Conservation (phyloP, 2,888 invertebrate species). For the Troides aeacus region DNA sequence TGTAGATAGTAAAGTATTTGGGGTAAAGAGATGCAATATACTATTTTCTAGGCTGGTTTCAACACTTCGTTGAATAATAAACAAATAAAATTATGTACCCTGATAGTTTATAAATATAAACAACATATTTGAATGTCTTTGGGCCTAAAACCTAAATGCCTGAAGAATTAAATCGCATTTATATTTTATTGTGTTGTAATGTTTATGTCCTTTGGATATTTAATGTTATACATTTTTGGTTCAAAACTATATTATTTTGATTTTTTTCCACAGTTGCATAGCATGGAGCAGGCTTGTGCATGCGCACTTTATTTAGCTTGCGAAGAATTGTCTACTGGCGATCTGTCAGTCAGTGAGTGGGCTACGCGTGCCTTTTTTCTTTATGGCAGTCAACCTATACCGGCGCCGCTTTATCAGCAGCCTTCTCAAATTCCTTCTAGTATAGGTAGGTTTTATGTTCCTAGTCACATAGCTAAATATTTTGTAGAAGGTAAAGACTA, state of each 20-base stretch:
- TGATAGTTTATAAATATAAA: no score
- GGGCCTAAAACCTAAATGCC: no score
- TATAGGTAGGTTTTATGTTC: slow-evolving; percentile 45
- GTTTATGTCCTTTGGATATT: no score
- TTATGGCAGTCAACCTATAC: slow-evolving; percentile 89
- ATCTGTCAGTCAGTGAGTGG: slow-evolving; percentile 87
- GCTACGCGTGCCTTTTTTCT: slow-evolving; percentile 95
- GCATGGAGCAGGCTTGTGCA: slow-evolving; percentile 93
- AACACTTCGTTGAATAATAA: no score
- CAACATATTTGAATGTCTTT: no score
- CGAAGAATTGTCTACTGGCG: slow-evolving; percentile 70
- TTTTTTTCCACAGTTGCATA: slow-evolving; percentile 73
- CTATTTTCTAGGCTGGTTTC: no score
- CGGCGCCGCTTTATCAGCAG: slow-evolving; percentile 50
- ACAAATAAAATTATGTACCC: no score
- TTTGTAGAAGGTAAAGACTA: not conserved
- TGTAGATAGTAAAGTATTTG: no score
- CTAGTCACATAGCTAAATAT: not conserved
- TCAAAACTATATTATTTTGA: not conserved
- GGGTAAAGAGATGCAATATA: no score
- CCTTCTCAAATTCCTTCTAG: slow-evolving; percentile 54
- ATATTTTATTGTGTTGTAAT: no score
- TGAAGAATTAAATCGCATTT: no score
- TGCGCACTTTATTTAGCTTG: slow-evolving; percentile 93
- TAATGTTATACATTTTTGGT: not conserved